Percentiles rank a stretch among this genome's conserved stretches.
Evolutionary conservation across 2,888 invertebrate species (phyloP).

Genomic region (Sycophila texana): DNA sequence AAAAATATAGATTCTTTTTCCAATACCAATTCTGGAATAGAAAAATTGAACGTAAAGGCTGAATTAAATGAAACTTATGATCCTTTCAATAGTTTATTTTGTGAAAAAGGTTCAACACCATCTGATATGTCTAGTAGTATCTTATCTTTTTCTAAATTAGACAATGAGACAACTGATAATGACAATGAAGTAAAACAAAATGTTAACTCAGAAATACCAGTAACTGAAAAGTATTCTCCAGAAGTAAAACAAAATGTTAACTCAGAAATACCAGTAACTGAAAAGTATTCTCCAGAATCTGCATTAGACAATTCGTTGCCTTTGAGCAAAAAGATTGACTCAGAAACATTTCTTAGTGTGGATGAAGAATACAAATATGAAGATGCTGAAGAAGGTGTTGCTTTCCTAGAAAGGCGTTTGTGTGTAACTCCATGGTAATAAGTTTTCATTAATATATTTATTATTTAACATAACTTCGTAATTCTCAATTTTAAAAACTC

Average conservation of each 20-base stretch:
- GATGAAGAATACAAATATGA: slow-evolving; percentile 87
- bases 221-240: slow-evolving; percentile 11
- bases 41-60: slow-evolving; percentile 10
- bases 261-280: not conserved
- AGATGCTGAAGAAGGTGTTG: slow-evolving; percentile 83
- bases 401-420: slow-evolving; percentile 82
- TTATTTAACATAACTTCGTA: not conserved
- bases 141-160: slow-evolving; percentile 20
- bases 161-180: not conserved
- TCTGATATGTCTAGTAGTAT: slow-evolving; percentile 31
- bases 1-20: slow-evolving; percentile 22
- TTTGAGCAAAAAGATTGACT: slow-evolving; percentile 15
- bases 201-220: not conserved
- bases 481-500: not conserved
- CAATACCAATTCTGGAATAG: slow-evolving; percentile 16
- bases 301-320: slow-evolving; percentile 4
- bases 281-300: slow-evolving; percentile 3
- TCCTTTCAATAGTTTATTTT: slow-evolving; percentile 17
- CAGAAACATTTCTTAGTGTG: slow-evolving; percentile 78
- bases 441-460: not conserved
- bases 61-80: slow-evolving; percentile 8
- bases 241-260: not conserved
- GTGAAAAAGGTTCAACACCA: slow-evolving; percentile 23
- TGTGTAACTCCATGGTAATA: slow-evolving; percentile 79
- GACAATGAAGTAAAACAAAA: not conserved